Conservation (phyloP, 2,888 invertebrate species). For the Polyploca ridens region DNA sequence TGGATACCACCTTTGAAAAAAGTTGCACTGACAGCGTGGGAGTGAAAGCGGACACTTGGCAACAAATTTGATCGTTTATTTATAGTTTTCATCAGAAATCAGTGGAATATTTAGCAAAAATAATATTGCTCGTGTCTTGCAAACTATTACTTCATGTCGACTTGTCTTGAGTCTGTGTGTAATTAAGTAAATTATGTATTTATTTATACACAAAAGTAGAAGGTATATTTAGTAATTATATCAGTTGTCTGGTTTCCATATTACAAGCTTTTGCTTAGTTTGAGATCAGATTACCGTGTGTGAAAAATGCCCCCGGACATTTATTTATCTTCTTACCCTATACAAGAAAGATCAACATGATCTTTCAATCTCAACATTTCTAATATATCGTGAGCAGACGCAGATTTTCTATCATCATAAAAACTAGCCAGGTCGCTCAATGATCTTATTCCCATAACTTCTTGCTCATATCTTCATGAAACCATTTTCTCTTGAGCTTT, state of each 20-base stretch:
- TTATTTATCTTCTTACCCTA: slow-evolving; percentile 1
- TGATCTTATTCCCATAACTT: slow-evolving; percentile 63
- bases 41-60: slow-evolving; percentile 28
- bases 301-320: too few relatives aligned
- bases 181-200: too few relatives aligned
- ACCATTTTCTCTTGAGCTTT: slow-evolving; percentile 39
- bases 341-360: background rate
- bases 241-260: too few relatives aligned
- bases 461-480: slow-evolving; percentile 27
- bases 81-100: background rate
- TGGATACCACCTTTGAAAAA: slow-evolving; percentile 69
- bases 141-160: too few relatives aligned
- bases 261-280: too few relatives aligned
- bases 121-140: too few relatives aligned
- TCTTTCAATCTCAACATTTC: slow-evolving; percentile 14
- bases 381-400: slow-evolving; percentile 22
- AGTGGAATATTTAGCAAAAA: too few relatives aligned
- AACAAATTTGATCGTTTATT: background rate
- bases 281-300: too few relatives aligned
- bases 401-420: slow-evolving; percentile 52
- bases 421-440: slow-evolving; percentile 48
- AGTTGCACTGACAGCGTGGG: slow-evolving; percentile 79
- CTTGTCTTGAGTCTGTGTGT: too few relatives aligned
- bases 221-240: too few relatives aligned
- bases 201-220: too few relatives aligned